Evolutionary conservation across 2,888 invertebrate genomes (phyloP).

Genomic region (Drosophila prostipennis): DNA sequence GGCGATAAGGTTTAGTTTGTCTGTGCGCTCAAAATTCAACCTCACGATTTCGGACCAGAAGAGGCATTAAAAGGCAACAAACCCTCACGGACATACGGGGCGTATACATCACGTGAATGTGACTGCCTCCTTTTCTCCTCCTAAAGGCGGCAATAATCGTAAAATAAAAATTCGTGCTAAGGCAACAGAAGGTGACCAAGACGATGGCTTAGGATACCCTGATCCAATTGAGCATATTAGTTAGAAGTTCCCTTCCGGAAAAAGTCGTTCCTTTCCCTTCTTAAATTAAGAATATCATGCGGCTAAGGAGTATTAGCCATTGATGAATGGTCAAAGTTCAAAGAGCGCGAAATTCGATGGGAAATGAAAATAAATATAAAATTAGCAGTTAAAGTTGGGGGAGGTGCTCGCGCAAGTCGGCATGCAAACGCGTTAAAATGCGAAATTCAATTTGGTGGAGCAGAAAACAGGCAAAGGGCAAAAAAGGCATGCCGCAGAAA

Average conservation of each 20-base stretch:
- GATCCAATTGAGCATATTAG: slow-evolving; percentile 2
- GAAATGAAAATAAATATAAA: slow-evolving; percentile 56
- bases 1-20: slow-evolving; percentile 31
- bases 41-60: slow-evolving; percentile 59
- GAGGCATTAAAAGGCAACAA: slow-evolving; percentile 40
- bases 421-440: slow-evolving; percentile 74
- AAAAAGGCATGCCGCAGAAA: slow-evolving; percentile 48
- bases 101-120: slow-evolving; percentile 46
- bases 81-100: slow-evolving; percentile 27
- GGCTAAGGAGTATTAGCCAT: slow-evolving; percentile 43
- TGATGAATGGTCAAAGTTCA: slow-evolving; percentile 52
- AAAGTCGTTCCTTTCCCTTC: too few species aligned
- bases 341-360: slow-evolving; percentile 43
- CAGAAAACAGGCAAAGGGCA: slow-evolving; percentile 33
- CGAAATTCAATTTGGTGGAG: slow-evolving; percentile 46
- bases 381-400: slow-evolving; percentile 55
- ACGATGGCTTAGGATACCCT: slow-evolving; percentile 15
- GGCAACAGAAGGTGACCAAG: slow-evolving; percentile 48
- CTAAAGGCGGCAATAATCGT: slow-evolving; percentile 51
- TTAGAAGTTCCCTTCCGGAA: too few species aligned
- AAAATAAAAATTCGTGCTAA: slow-evolving; percentile 50
- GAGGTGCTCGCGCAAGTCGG: slow-evolving; percentile 19
- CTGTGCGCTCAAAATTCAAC: slow-evolving; percentile 54
- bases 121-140: slow-evolving; percentile 3
- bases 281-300: slow-evolving; percentile 11